These are phyloP conservation scores for Thermophis baileyi DNA, from an alignment of 2,113 vertebrate species.

Conservation along the genomic window DNA sequence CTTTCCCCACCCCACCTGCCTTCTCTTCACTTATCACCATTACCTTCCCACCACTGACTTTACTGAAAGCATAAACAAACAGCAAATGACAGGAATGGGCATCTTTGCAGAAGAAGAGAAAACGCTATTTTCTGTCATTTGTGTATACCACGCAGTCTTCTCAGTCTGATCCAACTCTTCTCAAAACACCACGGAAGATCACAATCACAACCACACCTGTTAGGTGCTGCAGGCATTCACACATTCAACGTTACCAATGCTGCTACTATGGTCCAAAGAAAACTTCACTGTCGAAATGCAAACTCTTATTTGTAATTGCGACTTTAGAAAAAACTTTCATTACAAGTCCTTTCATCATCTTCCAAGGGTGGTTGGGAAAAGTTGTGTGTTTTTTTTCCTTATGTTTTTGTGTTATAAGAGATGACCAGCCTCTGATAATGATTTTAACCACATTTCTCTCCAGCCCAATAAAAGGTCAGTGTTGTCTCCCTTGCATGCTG, in stretches of 20 bases:
- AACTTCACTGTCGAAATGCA: neutral
- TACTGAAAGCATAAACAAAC: constrained; percentile 30
- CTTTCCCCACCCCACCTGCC: constrained; percentile 29
- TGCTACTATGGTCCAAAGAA: constrained; percentile 7
- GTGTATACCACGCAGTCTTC: neutral
- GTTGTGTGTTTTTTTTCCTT: constrained; percentile 30
- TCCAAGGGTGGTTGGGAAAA: constrained; percentile 27
- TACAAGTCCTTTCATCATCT: constrained; percentile 13
- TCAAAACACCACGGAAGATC: neutral
- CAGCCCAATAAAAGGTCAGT: constrained; percentile 54
- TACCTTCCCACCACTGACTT: neutral
- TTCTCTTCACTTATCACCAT: neutral
- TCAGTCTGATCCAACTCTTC: constrained; percentile 29
- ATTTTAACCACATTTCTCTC: constrained; percentile 51
- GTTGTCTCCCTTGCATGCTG: constrained; percentile 46
- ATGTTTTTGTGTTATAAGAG: constrained; percentile 32
- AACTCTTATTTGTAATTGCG: constrained; percentile 2
- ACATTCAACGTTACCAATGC: constrained; percentile 16
- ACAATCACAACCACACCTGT: neutral
- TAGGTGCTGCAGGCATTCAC: constrained; percentile 24
- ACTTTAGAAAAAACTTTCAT: rapidly evolving
- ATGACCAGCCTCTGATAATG: constrained; percentile 13
- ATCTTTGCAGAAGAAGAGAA: neutral
- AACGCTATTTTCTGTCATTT: constrained; percentile 32
- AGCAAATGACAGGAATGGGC: constrained; percentile 31